Evolutionary conservation across 1,140 invertebrate species (phyloP), one percentile per base, ranked within the genome.

Genomic region (Apolygus lucorum): DNA sequence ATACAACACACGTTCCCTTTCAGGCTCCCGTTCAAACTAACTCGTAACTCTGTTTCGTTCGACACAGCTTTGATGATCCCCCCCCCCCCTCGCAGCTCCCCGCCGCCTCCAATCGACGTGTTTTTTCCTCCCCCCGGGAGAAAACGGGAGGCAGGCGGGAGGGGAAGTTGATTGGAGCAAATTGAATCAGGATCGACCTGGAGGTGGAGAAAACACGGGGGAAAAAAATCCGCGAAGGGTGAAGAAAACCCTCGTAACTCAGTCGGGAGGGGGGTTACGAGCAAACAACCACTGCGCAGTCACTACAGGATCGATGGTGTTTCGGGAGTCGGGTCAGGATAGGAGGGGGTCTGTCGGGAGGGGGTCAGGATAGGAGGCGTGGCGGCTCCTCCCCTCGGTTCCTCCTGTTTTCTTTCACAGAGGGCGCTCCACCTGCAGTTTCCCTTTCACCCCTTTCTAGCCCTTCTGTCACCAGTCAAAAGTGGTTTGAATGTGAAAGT

Each of bases 41-140:
- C 34, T 42, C n/a, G n/a, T n/a, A 59, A 59, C 54, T 59, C 54
- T 59, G 54, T 59, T 59, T 59, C 54, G 54, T 59, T 59, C 54
- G 54, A 59, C 54, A 24, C 11, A 17, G 54, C 54, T 59, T 59
- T 59, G 54, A 59, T 59, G 54, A 59, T 59, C 54, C 11, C 13
- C 54, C 54, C 54, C 54, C 54, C 54, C 54, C 54, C 54, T 4
- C 22, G 11, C 2, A 14, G 8, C 54, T 21, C 11, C 54, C 11
- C 22, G 2, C 11, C 2, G 54, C 11, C 54, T 21, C 54, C 11
- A 24, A 17, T 59, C 54, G 13, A 59, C 54, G 22, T 11, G 8
- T 8, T 59, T 59, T 59, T 59, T 21, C 17, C 54, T 22, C 11
- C 22, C 4, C 22, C 13, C 22, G 8, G 54, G 54, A 59, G 22